Percentiles rank a stretch among this genome's conserved stretches.
Conservation (phyloP, 2,888 invertebrate species). For the Catonia carolina region DNA sequence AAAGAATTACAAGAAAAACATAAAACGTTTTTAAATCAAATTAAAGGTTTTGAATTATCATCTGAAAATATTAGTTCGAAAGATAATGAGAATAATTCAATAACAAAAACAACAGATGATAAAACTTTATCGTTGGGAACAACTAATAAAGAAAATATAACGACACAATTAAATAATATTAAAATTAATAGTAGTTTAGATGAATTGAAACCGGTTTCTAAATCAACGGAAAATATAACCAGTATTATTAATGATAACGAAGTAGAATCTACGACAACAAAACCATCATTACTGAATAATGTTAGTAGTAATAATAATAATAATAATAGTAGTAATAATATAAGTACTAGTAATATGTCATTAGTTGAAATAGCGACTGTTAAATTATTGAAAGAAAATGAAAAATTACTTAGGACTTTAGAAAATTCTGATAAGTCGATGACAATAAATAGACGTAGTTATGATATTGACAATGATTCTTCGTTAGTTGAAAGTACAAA, state of each 20-base stretch:
- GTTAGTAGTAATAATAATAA: neutral
- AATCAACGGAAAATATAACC: neutral
- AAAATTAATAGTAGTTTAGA: no score
- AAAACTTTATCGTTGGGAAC: neutral
- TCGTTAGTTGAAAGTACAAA: conserved; percentile 16
- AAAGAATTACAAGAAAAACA: conserved; percentile 51
- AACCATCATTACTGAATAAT: no score
- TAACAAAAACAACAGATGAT: neutral
- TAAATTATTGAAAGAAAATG: conserved; percentile 4
- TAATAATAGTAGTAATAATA: conserved; percentile 3
- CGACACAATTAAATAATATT: no score
- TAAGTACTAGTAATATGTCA: conserved; percentile 10
- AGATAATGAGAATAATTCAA: neutral
- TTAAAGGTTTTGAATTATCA: neutral
- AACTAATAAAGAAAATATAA: no score
- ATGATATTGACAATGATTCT: conserved; percentile 11
- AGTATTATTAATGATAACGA: neutral
- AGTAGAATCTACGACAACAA: no score
- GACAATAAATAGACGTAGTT: conserved; percentile 25
- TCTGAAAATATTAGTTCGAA: neutral
- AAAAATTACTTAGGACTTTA: conserved; percentile 12
- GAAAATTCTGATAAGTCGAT: conserved; percentile 25
- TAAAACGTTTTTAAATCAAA: conserved; percentile 21
- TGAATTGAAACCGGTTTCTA: no score
- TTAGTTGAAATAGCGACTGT: neutral